Percentiles rank a stretch among this genome's conserved stretches.
Evolutionary conservation across 2,113 vertebrate species (phyloP).

Genomic region (Coptodon rendalli): DNA sequence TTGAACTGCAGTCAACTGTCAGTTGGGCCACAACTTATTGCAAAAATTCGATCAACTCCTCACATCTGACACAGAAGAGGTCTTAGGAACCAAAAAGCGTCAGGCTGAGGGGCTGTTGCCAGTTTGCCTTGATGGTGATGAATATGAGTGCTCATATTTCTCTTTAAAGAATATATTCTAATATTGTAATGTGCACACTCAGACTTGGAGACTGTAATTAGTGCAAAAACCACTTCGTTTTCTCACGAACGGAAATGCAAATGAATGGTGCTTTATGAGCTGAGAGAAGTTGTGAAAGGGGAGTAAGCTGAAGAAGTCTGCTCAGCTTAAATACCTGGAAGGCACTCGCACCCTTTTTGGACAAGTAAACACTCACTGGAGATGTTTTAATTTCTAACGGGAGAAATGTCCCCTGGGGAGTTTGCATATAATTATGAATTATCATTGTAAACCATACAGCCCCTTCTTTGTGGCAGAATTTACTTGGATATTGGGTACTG

Average conservation of each 20-base stretch:
- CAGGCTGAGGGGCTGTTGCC: neutral
- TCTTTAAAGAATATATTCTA: neutral
- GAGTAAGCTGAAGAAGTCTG: neutral
- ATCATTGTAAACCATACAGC: slow-evolving; percentile 47
- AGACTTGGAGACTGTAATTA: neutral
- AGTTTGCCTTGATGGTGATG: neutral
- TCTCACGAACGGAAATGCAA: neutral
- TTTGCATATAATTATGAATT: slow-evolving; percentile 67
- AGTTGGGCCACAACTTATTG: neutral
- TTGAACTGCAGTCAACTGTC: neutral
- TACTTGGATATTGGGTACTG: neutral
- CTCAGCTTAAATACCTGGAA: neutral
- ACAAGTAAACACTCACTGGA: slow-evolving; percentile 36
- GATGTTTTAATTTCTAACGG: slow-evolving; percentile 51
- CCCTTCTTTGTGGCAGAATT: slow-evolving; percentile 9
- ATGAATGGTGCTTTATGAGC: neutral
- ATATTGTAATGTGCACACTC: neutral
- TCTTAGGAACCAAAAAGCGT: neutral
- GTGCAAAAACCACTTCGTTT: neutral
- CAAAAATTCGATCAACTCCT: neutral
- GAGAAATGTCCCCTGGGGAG: slow-evolving; percentile 37
- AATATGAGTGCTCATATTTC: neutral
- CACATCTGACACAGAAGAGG: neutral
- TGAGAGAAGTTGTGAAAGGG: neutral
- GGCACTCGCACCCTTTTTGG: slow-evolving; percentile 45